Evolutionary conservation across 1,140 invertebrate genomes (phyloP), one percentile per base, ranked within the genome.

Genomic region (Latrodectus geometricus): DNA sequence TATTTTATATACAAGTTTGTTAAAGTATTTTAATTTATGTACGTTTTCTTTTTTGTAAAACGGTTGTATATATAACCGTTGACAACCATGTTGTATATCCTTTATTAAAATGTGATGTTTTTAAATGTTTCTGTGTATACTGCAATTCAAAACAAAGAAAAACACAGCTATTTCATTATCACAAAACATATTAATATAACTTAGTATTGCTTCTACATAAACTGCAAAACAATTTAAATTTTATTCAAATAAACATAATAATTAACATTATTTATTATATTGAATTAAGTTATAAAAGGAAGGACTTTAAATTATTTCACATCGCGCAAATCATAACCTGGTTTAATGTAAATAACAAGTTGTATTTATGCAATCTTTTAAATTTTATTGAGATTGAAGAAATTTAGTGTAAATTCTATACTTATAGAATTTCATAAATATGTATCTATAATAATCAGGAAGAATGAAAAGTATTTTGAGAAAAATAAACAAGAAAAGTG

Each of bases 31-130:
- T 61, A 68, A 79, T 79, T 79, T 66, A 66, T 68, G 35, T 68
- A 79, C 11, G 15, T 68, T 52, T 23, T 14, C 11, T 15, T 79
- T 20, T 79, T n/a, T 77, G 75, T 52, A 65, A 35, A 35, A 35
- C 35, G 35, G 35, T 35, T 35, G 5, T 5, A 3, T 35, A 5
- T 35, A 79, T 65, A 79, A 68, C 69, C 75, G 65, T 79, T 21
- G 66, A 50, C 50, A 68, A 50, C 49, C 69, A 79, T 8, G 20
- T n/a, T 79, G 77, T 79, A 79, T 69, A 50, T 79, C 54, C 66
- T 17, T 69, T 69, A 79, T 68, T 79, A 79, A 79, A 79, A 69
- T 79, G 77, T 79, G 77, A 79, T 79, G 66, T 79, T 79, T 9
- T 68, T 20, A 50, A 69, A 21, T 72, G 35, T 35, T 35, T 35